These are phyloP conservation scores for Volucella inflata DNA, from an alignment of 2,888 invertebrate species.

Conservation along the genomic window DNA sequence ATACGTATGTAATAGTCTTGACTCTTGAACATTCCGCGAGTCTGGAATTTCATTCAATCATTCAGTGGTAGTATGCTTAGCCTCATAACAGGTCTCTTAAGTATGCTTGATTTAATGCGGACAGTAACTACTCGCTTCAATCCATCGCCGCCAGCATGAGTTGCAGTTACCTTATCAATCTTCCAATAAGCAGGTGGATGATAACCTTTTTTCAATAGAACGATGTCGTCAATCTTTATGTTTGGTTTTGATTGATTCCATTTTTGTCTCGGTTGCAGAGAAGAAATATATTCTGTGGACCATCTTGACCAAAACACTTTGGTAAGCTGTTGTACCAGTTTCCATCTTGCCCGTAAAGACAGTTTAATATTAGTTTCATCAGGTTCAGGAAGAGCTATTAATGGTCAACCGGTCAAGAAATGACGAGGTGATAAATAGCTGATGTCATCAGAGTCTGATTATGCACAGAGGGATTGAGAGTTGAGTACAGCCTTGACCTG, in stretches of 20 bases:
- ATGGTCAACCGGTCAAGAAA: slow-evolving; percentile 7
- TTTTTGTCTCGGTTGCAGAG: slow-evolving; percentile 12
- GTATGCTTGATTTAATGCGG: neutral
- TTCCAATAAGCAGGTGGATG: slow-evolving; percentile 9
- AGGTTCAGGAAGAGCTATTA: slow-evolving; percentile 22
- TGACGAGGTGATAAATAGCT: slow-evolving; percentile 7
- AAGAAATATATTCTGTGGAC: slow-evolving; percentile 20
- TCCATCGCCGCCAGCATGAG: neutral
- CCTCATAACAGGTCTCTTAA: slow-evolving; percentile 16
- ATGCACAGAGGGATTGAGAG: slow-evolving; percentile 9
- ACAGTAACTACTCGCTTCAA: neutral
- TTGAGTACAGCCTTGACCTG: slow-evolving; percentile 24
- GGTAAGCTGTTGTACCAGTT: slow-evolving; percentile 30
- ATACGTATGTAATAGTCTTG: too few relatives aligned
- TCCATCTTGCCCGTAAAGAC: slow-evolving; percentile 38
- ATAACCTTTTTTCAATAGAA: slow-evolving; percentile 19
- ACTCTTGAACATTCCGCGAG: slow-evolving; percentile 10
- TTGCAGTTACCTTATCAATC: neutral
- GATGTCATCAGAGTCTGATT: slow-evolving; percentile 23
- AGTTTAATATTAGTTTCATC: slow-evolving; percentile 19
- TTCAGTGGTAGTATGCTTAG: slow-evolving; percentile 9
- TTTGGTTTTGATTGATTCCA: slow-evolving; percentile 2
- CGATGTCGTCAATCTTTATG: slow-evolving; percentile 16
- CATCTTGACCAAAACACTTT: slow-evolving; percentile 34
- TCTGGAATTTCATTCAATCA: slow-evolving; percentile 3